Base-by-base conservation (phyloP, 2,888 invertebrate species). In the Adineta ricciae region DNA sequence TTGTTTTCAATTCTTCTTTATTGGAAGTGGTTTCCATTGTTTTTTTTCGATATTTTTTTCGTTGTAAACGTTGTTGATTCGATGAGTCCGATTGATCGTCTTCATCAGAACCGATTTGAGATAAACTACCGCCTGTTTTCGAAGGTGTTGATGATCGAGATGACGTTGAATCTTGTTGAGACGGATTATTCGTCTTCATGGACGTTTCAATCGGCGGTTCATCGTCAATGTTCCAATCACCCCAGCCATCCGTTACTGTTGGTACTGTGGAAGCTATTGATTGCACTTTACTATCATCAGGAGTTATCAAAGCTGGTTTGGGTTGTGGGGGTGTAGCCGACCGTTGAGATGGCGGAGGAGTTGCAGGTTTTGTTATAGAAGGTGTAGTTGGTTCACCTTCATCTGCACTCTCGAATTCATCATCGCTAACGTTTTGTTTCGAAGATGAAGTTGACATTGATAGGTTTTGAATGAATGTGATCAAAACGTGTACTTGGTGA, bases 331-430 rank as follows among this genome's bases (percentile, higher is more conserved):
- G 50, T 50, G 50, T 14, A 50, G 50, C 16, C 19, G 50, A 19
- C 14, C 16, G 50, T n/a, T n/a, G n/a, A n/a, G n/a, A n/a, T n/a
- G n/a, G 3, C 1, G 27, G 14, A 27, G 56, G 11, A 64, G 32
- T 64, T 64, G 16, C 0, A 64, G 64, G 24, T 64, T 64, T 32
- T 5, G 27, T 14, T 27, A 32, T 32, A 32, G 19, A 9, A 64
- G 64, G 32, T 32, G 32, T 16, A 32, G 16, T 32, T 32, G 64
- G 32, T 64, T 89, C 89, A 19, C 89, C 89, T 87, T 90, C 90
- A 87, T 89, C 90, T 82, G 90, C 90, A 88, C 90, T 90, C 46
- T 89, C 88, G 88, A 89, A 90, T 36, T 88, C 88, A 49, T 87
- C 32, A 41, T 83, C 83, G 16, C 46, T 84, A 19, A 38, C 41